Conservation (phyloP, 2,113 vertebrate species). For the Salvelinus fontinalis region DNA sequence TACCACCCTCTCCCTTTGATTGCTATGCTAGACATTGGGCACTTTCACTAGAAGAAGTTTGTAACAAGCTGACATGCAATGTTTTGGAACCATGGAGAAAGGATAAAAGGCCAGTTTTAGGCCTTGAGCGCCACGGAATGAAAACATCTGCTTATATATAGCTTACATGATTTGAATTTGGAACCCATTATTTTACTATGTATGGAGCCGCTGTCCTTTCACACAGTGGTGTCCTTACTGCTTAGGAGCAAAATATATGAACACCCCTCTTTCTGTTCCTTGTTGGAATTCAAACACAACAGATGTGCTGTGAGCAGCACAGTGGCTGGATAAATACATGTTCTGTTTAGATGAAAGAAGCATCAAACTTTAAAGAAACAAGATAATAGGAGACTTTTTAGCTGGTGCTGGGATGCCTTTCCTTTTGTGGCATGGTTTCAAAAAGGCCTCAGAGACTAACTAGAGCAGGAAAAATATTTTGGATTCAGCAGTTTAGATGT, state of each 20-base stretch:
- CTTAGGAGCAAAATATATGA: not conserved
- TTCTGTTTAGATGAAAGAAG: conserved; percentile 49
- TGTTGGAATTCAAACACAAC: conserved; percentile 2
- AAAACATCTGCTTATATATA: no score
- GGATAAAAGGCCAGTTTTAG: no score
- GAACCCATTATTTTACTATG: not conserved
- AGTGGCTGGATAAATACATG: conserved; percentile 41
- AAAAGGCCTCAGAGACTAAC: conserved; percentile 53
- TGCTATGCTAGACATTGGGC: no score
- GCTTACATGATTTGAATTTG: not conserved
- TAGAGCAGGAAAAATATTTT: conserved; percentile 56
- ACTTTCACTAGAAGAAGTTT: no score
- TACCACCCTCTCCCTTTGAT: no score
- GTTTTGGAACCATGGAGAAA: no score
- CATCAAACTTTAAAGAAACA: conserved; percentile 64
- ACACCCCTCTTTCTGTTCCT: not conserved
- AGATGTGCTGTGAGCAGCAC: conserved; percentile 16
- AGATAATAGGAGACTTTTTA: conserved; percentile 64
- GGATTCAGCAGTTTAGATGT: conserved; percentile 38
- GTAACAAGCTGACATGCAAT: no score
- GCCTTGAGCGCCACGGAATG: no score
- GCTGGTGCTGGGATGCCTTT: conserved; percentile 70
- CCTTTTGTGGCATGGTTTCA: conserved; percentile 76
- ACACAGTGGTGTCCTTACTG: not conserved
- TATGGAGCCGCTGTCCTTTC: not conserved